A percentile compares a stretch with the other conserved stretches of the same genome.
Evolutionary conservation across 2,888 invertebrate species (phyloP).

Genomic region (Liodrosophila aerea): DNA sequence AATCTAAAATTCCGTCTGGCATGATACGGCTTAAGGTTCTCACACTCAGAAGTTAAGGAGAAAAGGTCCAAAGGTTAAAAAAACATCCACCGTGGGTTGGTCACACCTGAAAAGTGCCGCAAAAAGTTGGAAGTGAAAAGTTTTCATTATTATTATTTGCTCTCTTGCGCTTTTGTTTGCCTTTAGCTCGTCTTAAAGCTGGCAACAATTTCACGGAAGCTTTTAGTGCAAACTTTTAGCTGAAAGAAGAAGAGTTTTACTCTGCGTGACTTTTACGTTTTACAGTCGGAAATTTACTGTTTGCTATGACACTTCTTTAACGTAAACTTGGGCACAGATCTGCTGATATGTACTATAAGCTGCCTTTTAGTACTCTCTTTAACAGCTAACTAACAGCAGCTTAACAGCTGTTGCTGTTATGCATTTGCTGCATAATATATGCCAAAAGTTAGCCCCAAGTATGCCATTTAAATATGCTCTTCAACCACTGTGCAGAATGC

Average conservation of each 20-base stretch:
- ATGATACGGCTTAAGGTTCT: constrained; percentile 15
- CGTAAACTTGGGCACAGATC: too few species aligned
- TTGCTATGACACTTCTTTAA: neutral
- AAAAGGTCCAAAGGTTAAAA: constrained; percentile 30
- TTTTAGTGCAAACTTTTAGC: constrained; percentile 1
- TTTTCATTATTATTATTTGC: constrained; percentile 7
- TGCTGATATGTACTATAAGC: too few species aligned
- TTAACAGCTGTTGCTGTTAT: neutral
- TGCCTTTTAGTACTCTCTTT: too few species aligned
- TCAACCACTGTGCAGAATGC: constrained; percentile 64
- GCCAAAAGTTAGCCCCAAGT: too few species aligned
- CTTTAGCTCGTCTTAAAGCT: neutral
- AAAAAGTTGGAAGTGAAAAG: constrained; percentile 23
- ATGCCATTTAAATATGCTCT: constrained; percentile 18
- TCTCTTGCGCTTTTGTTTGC: neutral
- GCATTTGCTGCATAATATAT: too few species aligned
- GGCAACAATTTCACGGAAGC: constrained; percentile 1
- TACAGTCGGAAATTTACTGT: constrained; percentile 4
- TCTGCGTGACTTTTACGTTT: neutral
- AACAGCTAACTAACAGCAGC: too few species aligned
- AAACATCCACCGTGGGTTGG: constrained; percentile 27
- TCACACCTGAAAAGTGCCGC: constrained; percentile 6
- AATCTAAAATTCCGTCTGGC: neutral
- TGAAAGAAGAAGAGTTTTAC: neutral
- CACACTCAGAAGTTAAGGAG: constrained; percentile 4